These are phyloP conservation scores for Lasioglossum albipes DNA, from an alignment of 1,140 invertebrate genomes.

Conservation along the genomic window DNA sequence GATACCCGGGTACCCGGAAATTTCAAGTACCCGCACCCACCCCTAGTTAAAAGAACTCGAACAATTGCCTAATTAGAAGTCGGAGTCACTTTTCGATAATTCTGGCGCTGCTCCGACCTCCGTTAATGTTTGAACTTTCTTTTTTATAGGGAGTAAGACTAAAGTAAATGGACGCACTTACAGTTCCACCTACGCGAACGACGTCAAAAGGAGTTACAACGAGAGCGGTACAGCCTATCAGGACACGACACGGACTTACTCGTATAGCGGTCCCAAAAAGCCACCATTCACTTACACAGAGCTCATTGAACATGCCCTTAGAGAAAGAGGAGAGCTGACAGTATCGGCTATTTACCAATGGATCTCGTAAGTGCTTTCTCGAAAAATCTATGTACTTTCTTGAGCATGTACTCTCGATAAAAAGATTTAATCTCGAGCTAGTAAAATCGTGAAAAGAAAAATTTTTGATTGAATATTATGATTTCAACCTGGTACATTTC, in stretches of 20 bases:
- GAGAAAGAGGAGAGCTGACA: conserved; percentile 90
- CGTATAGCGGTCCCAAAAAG: conserved; percentile 83
- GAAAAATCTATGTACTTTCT: background rate
- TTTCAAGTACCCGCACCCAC: too few species aligned
- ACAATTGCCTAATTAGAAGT: too few species aligned
- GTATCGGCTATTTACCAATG: conserved; percentile 95
- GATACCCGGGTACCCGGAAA: too few species aligned
- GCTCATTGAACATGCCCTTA: conserved; percentile 90
- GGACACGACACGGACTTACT: conserved; percentile 35
- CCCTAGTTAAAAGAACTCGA: too few species aligned
- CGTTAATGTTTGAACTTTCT: background rate
- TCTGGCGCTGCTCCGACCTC: too few species aligned
- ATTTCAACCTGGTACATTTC: too few species aligned
- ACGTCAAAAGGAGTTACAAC: conserved; percentile 47
- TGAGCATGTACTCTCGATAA: too few species aligned
- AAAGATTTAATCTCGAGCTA: too few species aligned
- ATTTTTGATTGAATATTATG: too few species aligned
- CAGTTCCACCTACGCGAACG: conserved; percentile 43
- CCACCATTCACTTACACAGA: conserved; percentile 93
- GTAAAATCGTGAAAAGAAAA: too few species aligned
- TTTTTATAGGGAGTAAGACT: conserved; percentile 41
- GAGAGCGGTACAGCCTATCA: conserved; percentile 45
- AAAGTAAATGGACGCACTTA: conserved; percentile 48
- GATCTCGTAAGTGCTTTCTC: conserved; percentile 90
- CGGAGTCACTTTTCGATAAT: too few species aligned